Conservation (phyloP, 1,140 invertebrate species). For the Plectus sambesii region DNA sequence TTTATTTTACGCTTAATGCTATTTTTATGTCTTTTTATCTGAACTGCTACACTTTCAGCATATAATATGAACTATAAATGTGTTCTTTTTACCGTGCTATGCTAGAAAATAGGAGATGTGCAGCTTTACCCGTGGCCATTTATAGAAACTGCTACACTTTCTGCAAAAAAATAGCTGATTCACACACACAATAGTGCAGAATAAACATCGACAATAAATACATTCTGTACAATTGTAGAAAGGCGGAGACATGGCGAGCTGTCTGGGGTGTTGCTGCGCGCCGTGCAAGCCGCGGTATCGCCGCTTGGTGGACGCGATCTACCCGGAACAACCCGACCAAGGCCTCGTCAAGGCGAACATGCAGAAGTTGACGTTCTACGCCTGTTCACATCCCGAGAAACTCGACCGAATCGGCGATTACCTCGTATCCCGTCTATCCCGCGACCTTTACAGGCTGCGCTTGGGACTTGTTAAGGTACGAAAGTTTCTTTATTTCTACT, state of each 20-base stretch:
- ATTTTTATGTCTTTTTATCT: too few relatives aligned
- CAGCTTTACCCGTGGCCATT: too few relatives aligned
- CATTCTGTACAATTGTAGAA: too few relatives aligned
- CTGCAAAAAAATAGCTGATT: too few relatives aligned
- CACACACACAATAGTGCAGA: too few relatives aligned
- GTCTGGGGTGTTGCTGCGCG: slow-evolving; percentile 16
- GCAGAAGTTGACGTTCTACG: slow-evolving; percentile 96
- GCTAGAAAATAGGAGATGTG: too few relatives aligned
- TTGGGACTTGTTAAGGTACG: slow-evolving; percentile 35
- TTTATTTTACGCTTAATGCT: too few relatives aligned
- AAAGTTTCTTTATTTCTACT: slow-evolving; percentile 9
- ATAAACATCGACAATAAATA: too few relatives aligned
- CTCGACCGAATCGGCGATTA: slow-evolving; percentile 94
- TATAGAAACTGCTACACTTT: too few relatives aligned
- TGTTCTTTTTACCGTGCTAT: too few relatives aligned
- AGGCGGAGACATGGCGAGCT: background rate
- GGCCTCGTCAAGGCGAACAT: slow-evolving; percentile 91
- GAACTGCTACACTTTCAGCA: too few relatives aligned
- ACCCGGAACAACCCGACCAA: slow-evolving; percentile 80
- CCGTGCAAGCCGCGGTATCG: slow-evolving; percentile 61
- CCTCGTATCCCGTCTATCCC: slow-evolving; percentile 62
- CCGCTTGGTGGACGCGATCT: slow-evolving; percentile 93
- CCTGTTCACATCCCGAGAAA: slow-evolving; percentile 89
- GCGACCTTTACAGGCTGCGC: slow-evolving; percentile 33
- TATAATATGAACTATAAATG: too few relatives aligned